phyloP scores from a whole-genome alignment of 2,888 invertebrate genomes.

The Dasysyrphus albostriatus region DNA sequence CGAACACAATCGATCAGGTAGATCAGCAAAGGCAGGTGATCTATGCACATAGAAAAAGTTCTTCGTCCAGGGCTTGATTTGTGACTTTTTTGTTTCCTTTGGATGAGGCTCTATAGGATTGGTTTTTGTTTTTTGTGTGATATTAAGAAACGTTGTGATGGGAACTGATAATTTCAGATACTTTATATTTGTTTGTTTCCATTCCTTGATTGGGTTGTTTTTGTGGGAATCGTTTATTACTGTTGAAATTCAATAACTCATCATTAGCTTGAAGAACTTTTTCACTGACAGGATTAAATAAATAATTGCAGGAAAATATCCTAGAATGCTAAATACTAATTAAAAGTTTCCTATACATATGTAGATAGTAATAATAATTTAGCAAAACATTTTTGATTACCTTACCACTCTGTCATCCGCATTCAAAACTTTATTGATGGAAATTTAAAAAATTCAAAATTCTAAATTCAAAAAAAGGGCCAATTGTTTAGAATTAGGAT shows the following conservation, averaged over 20 bases:
- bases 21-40: constrained; percentile 61
- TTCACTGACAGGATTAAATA: neutral
- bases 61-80: constrained; percentile 37
- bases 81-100: constrained; percentile 28
- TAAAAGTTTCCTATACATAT: no score
- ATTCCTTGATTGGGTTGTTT: neutral
- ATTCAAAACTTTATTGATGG: no score
- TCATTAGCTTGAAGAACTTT: neutral
- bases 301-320: no score
- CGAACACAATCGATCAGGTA: constrained; percentile 47
- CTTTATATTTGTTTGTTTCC: neutral
- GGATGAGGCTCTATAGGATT: neutral
- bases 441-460: no score
- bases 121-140: neutral
- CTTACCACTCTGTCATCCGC: no score
- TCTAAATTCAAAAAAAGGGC: no score
- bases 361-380: no score
- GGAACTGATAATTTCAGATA: constrained; percentile 8
- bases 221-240: neutral
- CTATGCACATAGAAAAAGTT: constrained; percentile 41
- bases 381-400: no score
- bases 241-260: neutral
- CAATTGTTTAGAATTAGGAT: no score
- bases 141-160: neutral
- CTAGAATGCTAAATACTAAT: no score